A percentile compares a stretch with the other conserved stretches of the same genome.
Conservation (phyloP, 1,140 invertebrate species). For the Teleopsis dalmanni region DNA sequence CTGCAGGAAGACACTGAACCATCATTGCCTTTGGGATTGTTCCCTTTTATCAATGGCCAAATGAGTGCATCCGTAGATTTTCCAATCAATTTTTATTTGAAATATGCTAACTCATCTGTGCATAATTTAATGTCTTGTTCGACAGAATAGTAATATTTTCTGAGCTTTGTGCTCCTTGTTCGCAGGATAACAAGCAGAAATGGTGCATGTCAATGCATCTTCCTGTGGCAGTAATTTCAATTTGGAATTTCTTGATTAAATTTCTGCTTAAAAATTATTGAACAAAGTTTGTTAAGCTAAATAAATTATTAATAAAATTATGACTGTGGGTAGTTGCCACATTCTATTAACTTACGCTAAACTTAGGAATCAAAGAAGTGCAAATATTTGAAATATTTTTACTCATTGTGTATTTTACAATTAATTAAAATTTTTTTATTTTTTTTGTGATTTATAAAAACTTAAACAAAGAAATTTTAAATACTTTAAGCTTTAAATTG, state of each 20-base stretch:
- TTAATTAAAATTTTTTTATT: too few relatives aligned
- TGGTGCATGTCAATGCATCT: conserved; percentile 34
- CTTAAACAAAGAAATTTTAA: too few relatives aligned
- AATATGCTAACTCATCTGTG: conserved; percentile 44
- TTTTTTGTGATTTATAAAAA: too few relatives aligned
- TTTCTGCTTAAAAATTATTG: too few relatives aligned
- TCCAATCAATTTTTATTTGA: conserved; percentile 43
- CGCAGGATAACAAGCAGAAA: neutral
- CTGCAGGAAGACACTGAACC: neutral
- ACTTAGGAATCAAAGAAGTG: too few relatives aligned
- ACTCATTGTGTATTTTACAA: too few relatives aligned
- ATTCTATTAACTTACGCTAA: too few relatives aligned
- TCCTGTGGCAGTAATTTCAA: conserved; percentile 23
- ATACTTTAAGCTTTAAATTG: too few relatives aligned
- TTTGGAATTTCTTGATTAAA: conserved; percentile 36
- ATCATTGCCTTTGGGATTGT: neutral
- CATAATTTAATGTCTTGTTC: conserved; percentile 40
- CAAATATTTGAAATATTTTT: too few relatives aligned
- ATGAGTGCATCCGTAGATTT: conserved; percentile 12
- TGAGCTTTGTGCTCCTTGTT: neutral
- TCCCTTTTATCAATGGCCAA: neutral
- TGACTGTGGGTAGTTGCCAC: too few relatives aligned
- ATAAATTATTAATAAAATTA: too few relatives aligned
- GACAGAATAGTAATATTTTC: conserved; percentile 3
- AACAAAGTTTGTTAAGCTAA: too few relatives aligned